Evolutionary conservation across 2,113 vertebrate species (phyloP).

Genomic region (Zapus hudsonius): DNA sequence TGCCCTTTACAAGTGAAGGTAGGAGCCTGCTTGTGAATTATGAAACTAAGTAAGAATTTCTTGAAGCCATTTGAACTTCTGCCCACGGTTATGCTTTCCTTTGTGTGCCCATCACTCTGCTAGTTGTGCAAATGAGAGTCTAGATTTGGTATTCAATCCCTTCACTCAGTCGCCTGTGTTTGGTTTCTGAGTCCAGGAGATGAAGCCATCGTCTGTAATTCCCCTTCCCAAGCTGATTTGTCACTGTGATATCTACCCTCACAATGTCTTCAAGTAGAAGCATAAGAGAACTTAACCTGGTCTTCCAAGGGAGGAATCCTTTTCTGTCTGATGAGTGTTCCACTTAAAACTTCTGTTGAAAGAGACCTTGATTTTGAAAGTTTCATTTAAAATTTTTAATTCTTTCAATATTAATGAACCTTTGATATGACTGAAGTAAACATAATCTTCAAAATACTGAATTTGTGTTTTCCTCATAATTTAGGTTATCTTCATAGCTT

Average conservation of each 20-base stretch:
- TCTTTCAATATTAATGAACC: background rate
- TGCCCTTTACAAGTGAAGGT: background rate
- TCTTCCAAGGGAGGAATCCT: background rate
- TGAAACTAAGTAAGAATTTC: background rate
- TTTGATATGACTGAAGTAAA: background rate
- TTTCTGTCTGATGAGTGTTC: background rate
- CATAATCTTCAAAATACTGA: background rate
- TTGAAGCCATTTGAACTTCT: background rate
- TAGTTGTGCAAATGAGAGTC: background rate
- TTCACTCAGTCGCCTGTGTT: background rate
- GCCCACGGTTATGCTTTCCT: background rate
- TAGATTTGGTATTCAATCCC: background rate
- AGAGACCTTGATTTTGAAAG: background rate
- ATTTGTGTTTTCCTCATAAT: background rate
- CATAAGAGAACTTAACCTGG: background rate
- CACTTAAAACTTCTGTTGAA: background rate
- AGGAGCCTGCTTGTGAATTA: background rate
- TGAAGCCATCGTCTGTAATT: slow-evolving; percentile 18
- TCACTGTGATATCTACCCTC: background rate
- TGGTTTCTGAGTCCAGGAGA: background rate
- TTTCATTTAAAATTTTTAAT: background rate
- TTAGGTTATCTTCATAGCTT: no score
- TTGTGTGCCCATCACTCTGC: background rate
- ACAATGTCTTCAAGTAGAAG: background rate
- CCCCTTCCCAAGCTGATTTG: background rate